Base-by-base conservation (phyloP, 2,888 invertebrate species). In the Gymnocheta viridis region DNA sequence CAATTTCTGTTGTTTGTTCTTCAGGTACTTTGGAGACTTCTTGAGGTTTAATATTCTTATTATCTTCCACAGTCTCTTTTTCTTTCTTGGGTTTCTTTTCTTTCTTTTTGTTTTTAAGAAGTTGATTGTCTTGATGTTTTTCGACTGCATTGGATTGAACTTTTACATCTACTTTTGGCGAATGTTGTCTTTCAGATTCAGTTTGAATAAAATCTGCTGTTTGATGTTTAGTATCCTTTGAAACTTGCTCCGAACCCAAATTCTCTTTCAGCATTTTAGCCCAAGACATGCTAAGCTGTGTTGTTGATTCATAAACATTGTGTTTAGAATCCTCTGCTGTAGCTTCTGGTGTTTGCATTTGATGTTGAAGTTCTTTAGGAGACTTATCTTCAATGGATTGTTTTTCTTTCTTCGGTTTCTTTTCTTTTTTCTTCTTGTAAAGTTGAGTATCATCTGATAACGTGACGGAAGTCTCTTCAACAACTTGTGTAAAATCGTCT, bases 241-340 rank as follows among this genome's bases (percentile, higher is more conserved):
- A 12, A 4, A 4, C 7, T 69, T 17, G 54, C 12, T 51, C 54
- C 7, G 38, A 2, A 9, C 32, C 32, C 12, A 66, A 14, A 35
- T 67, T 67, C 0, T 49, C 24, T 24, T 69, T 69, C 27, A 69
- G 12, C 35, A 54, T 69, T 0, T 35, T 27, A 38, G 80, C 76
- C 82, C 82, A 83, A 2, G 79, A 76, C 5, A 72, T 17, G 0
- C 10, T 47, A 5, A 27, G 12, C 4, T 58, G 10, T 19, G 19
- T 47, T 47, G 10, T 47, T 47, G 10, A 7, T 56, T 56, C 29
- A 29, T 27, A 27, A n/a, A n/a, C n/a, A n/a, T n/a, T n/a, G n/a
- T n/a, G n/a, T n/a, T n/a, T n/a, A n/a, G n/a, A n/a, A n/a, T n/a
- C n/a, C n/a, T n/a, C n/a, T n/a, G n/a, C n/a, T n/a, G n/a, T n/a